phyloP scores from a whole-genome alignment of 92 coral and sea anemone species.

The Phymanthus crucifer region DNA sequence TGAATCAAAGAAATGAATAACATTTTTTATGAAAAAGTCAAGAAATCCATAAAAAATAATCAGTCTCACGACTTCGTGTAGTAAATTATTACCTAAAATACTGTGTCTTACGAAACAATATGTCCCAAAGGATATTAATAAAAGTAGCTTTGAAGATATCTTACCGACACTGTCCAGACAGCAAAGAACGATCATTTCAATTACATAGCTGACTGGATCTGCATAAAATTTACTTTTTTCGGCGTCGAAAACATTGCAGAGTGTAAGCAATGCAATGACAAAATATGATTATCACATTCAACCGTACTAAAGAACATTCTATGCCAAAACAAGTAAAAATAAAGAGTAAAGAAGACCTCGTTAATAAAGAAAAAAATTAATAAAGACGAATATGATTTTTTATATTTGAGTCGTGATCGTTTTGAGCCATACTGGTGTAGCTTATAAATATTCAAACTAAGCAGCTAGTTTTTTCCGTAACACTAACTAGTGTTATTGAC shows the following conservation, averaged over 20 bases:
- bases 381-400: background rate
- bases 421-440: background rate
- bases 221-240: background rate
- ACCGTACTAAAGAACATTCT: background rate
- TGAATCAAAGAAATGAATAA: no score
- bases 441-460: conserved; percentile 26
- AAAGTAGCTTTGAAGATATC: no score
- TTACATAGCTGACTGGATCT: background rate
- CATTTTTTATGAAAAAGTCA: no score
- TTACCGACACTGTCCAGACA: no score
- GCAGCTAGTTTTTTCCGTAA: background rate
- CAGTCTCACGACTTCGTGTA: no score
- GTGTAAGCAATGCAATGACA: background rate
- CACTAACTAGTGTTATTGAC: conserved; percentile 4
- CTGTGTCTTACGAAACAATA: no score
- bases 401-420: background rate
- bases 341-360: background rate
- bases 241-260: background rate
- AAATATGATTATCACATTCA: no score
- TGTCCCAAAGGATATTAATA: no score
- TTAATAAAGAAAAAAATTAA: background rate
- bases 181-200: background rate
- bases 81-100: no score
- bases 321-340: background rate
- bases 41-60: no score